Evolutionary conservation across 2,888 invertebrate species (phyloP), one percentile per base, ranked within the genome.

Genomic region (Periphyllus acericola): DNA sequence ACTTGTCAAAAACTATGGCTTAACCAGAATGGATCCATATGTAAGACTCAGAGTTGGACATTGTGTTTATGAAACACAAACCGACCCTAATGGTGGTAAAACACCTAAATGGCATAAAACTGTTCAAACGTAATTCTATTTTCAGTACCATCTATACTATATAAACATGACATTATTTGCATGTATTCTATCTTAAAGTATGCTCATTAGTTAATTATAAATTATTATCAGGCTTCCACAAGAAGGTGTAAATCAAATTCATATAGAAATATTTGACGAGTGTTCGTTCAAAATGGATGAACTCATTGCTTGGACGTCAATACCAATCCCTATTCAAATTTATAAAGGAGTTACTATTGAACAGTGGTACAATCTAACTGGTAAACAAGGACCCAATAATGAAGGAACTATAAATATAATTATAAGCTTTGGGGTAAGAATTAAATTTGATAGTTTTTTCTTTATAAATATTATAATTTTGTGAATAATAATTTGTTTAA

Each of bases 221-320:
- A 46, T 75, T 89, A 46, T 86, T 32, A 83, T 81, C 91, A 97
- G 97, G 91, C 94, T 96, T 90, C 93, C 99, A 89, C 97, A 98
- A 0, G 94, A 95, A 90, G 98, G 98, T 76, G 96, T 99, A 25
- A 96, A 96, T 91, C 94, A 95, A 21, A 94, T 99, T 90, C 96
- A 96, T 91, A 91, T 99, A 90, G 99, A 99, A 93, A 96, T 99
- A 90, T 99, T 96, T 92, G 99, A 99, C 92, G 99, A 99, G 93
- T 96, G 98, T 91, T 97, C 98, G 29, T 98, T 99, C 92, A 97
- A 98, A 34, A 96, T 96, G 94, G 99, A 99, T 92, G 98, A 99
- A 92, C 93, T 98, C 89, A 95, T 99, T 90, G 99, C 98, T 0
- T 99, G 98, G 97, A 94, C 96, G 0, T 96, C 97, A 91, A 95